Percentiles rank a stretch among this genome's conserved stretches.
phyloP scores from a whole-genome alignment of 2,113 vertebrate species.

The Plecturocebus donacophilus region DNA sequence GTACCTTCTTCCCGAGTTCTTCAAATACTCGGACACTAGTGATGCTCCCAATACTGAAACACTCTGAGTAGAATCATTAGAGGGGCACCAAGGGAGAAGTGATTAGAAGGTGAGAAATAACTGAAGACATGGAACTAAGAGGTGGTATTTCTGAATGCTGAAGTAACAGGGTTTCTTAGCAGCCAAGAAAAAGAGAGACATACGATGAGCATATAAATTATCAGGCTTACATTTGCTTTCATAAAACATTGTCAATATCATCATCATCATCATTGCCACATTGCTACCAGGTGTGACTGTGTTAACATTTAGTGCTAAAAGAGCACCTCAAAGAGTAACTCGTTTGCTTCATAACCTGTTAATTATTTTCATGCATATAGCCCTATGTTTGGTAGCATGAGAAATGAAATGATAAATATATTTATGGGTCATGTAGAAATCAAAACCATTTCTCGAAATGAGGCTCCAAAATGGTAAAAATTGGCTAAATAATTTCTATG shows the following conservation, averaged over 20 bases:
- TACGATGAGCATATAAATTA: neutral
- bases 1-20: neutral
- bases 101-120: neutral
- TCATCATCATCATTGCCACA: neutral
- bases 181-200: neutral
- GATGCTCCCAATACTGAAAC: neutral
- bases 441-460: neutral
- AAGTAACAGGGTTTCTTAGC: neutral
- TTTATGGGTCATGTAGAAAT: neutral
- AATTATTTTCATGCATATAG: neutral
- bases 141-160: neutral
- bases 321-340: neutral
- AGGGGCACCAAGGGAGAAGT: neutral
- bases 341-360: neutral
- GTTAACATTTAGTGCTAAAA: neutral
- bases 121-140: neutral
- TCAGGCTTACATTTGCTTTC: neutral
- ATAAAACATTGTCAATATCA: neutral
- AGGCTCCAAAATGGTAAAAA: neutral
- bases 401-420: neutral
- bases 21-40: neutral
- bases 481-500: neutral
- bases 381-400: neutral
- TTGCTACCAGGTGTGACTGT: neutral
- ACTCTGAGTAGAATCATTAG: neutral